Evolutionary conservation across 2,113 vertebrate species (phyloP), one percentile per base, ranked within the genome.

Genomic region (Theropithecus gelada): DNA sequence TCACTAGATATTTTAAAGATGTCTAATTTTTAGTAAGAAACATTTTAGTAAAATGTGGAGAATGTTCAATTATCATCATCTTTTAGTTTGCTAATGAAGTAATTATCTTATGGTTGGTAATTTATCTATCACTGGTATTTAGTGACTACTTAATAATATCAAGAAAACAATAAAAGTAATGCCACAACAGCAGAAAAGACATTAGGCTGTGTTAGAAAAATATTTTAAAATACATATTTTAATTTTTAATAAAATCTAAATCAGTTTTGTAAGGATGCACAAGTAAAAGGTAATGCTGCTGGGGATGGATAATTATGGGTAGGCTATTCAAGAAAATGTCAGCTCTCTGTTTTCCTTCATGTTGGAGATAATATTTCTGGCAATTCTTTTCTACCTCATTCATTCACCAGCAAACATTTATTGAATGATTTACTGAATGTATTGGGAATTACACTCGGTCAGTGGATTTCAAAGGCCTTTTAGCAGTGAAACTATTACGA

Each of bases 211-310:
- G 91, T 89, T 93, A 80, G 16, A 80, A 97, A 97, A 95, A 86
- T 52, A 72, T 64, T 94, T 97, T 93, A 4, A 88, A 82, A 92
- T 84, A 52, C 25, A 48, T 87, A 43, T 57, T 79, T 87, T 75
- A 78, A 94, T 55, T 78, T 88, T 82, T 93, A 96, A 96, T 96
- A 23, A 90, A 89, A 92, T 87, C 84, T 96, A 88, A 93, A 93
- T 96, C 96, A 83, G 59, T 61, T 96, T 97, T 94, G 3, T 8
- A 93, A 94, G 25, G n/a, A 87, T 76, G 20, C 6, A 59, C 48
- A 93, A 93, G 94, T 93, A 64, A 50, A 97, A 94, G 59, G 45
- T 93, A 95, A 94, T 61, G 82, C 9, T 82, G 13, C 13, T 96
- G 16, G 68, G 57, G 23, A 87, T 66, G 86, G 70, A 86, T 89